Evolutionary conservation across 2,113 vertebrate species (phyloP).

Genomic region (Ornithorhynchus anatinus): DNA sequence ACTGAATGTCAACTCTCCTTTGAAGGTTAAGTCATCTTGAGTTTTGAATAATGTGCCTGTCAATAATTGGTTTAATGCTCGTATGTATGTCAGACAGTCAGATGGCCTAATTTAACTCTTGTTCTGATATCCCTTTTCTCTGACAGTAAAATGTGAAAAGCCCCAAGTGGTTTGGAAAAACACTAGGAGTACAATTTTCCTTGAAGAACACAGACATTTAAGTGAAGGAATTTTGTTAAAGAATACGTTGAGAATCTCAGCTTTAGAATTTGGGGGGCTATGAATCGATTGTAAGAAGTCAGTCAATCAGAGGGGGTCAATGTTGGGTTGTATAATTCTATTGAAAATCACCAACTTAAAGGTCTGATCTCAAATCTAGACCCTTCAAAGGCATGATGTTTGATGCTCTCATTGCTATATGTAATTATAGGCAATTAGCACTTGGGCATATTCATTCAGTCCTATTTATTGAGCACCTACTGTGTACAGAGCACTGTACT

Average conservation of each 20-base stretch:
- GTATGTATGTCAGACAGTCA: neutral
- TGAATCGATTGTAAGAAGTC: constrained; percentile 42
- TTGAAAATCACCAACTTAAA: constrained; percentile 8
- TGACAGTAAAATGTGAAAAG: neutral
- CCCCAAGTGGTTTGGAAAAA: neutral
- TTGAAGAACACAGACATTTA: neutral
- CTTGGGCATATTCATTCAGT: too few species aligned
- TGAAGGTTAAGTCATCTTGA: neutral
- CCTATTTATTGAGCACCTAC: too few species aligned
- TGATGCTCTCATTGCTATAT: too few species aligned
- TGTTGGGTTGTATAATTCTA: constrained; percentile 10
- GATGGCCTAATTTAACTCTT: neutral
- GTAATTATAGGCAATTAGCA: too few species aligned
- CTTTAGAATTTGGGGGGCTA: too few species aligned
- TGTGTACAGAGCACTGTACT: too few species aligned
- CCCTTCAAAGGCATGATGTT: too few species aligned
- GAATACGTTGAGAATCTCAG: neutral
- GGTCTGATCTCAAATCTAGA: neutral
- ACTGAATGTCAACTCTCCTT: neutral
- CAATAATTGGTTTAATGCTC: neutral
- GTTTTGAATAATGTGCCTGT: neutral
- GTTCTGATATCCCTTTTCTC: neutral
- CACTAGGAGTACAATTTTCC: neutral
- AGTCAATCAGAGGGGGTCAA: constrained; percentile 30
- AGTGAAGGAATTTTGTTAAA: neutral